These are phyloP conservation scores for Emydoidea blandingii DNA, from an alignment of 2,797 vertebrate species.

Conservation along the genomic window DNA sequence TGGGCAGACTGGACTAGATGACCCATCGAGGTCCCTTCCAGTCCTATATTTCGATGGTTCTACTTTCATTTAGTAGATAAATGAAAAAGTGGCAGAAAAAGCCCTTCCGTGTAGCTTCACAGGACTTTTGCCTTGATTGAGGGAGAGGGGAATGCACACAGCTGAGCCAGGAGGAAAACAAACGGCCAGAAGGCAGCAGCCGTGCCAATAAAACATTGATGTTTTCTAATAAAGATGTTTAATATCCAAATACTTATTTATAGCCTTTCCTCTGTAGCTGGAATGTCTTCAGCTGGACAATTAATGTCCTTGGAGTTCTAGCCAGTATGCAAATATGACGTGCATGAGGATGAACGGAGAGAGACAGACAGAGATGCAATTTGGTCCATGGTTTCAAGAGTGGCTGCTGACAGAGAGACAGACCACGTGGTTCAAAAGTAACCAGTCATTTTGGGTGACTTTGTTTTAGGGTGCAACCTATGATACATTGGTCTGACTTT, in stretches of 20 bases:
- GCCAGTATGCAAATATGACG: not conserved
- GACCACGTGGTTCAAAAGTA: not conserved
- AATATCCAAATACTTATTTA: not conserved
- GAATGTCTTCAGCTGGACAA: not conserved
- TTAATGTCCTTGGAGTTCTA: not conserved
- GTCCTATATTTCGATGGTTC: not conserved
- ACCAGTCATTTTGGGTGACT: not conserved
- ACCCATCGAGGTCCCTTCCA: not conserved
- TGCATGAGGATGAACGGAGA: rapidly evolving
- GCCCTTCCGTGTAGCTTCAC: not conserved
- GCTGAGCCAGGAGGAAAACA: not conserved
- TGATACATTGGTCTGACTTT: too few relatives aligned
- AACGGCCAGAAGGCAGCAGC: not conserved
- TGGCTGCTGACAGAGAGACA: not conserved
- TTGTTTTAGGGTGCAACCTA: not conserved
- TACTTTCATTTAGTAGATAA: not conserved
- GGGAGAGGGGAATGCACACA: not conserved
- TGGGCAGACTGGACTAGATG: not conserved
- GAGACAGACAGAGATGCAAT: not conserved
- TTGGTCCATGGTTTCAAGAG: not conserved
- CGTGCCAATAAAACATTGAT: not conserved
- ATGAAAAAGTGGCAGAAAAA: not conserved
- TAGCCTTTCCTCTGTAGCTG: not conserved
- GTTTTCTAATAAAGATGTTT: conserved; percentile 19
- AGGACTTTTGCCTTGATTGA: not conserved